phyloP scores from a whole-genome alignment of 2,888 invertebrate species.

The Tipula vernalis region DNA sequence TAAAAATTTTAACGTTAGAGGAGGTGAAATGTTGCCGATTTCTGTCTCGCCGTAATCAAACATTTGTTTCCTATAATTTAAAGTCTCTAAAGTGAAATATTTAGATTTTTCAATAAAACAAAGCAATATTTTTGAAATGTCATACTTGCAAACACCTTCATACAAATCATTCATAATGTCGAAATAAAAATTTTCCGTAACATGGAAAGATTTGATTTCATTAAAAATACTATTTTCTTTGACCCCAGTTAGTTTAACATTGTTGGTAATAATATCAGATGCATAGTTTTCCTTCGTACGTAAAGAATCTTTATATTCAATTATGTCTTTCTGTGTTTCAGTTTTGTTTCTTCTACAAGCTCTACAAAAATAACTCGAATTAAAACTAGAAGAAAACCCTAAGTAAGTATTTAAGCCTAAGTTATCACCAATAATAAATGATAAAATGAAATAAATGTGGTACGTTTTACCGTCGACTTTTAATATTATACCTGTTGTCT shows the following conservation, averaged over 20 bases:
- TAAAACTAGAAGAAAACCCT: slow-evolving; percentile 5
- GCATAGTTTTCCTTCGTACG: neutral
- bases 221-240: too few species aligned
- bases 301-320: neutral
- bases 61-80: slow-evolving; percentile 16
- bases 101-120: slow-evolving; percentile 11
- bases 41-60: too few species aligned
- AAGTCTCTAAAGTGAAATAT: slow-evolving; percentile 13
- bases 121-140: neutral
- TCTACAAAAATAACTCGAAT: neutral
- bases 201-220: too few species aligned
- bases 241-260: neutral
- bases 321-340: neutral
- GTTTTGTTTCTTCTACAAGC: neutral
- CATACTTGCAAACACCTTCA: slow-evolving; percentile 9
- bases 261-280: neutral
- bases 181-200: neutral
- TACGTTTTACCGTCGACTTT: neutral
- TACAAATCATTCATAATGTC: slow-evolving; percentile 11
- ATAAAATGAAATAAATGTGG: neutral
- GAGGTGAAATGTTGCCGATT: too few species aligned
- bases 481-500: slow-evolving; percentile 9
- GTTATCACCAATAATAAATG: neutral
- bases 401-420: neutral
- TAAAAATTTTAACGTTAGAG: slow-evolving; percentile 15